Percentiles rank a stretch among this genome's conserved stretches.
These are phyloP conservation scores for Eupithecia insigniata DNA, from an alignment of 2,888 invertebrate genomes.

Conservation along the genomic window DNA sequence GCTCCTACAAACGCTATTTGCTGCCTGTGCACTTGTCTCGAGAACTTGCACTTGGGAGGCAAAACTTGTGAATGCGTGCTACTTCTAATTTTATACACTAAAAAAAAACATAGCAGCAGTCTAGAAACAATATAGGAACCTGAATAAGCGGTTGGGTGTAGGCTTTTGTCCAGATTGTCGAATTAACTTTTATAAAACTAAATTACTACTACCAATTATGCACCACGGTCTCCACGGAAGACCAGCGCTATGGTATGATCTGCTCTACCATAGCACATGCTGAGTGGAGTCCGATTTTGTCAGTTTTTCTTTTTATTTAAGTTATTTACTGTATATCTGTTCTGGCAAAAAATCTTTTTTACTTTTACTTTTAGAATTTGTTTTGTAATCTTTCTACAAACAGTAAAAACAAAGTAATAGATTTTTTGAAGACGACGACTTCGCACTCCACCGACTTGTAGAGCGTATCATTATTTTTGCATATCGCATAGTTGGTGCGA, in stretches of 20 bases:
- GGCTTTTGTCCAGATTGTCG: not conserved
- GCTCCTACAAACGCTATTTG: conserved; percentile 29
- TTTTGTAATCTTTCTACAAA: no score
- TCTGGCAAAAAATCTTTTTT: no score
- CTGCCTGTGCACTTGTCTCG: conserved; percentile 32
- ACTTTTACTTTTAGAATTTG: no score
- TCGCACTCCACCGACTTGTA: not conserved
- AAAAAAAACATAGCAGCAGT: not conserved
- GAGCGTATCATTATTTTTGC: conserved; percentile 2
- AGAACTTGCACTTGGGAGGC: conserved; percentile 28
- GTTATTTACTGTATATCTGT: no score
- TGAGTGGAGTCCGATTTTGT: no score
- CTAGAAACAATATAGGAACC: not conserved
- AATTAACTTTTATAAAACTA: not conserved
- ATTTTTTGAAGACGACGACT: not conserved
- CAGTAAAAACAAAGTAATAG: not conserved
- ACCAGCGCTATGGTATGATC: no score
- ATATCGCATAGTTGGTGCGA: conserved; percentile 21
- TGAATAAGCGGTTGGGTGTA: not conserved
- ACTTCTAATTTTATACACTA: not conserved
- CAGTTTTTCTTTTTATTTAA: no score
- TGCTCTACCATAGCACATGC: no score
- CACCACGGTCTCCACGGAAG: no score
- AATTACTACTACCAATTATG: not conserved
- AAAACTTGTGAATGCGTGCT: conserved; percentile 7